Base-by-base conservation (phyloP, 2,113 vertebrate genomes). In the Brienomyrus brachyistius region DNA sequence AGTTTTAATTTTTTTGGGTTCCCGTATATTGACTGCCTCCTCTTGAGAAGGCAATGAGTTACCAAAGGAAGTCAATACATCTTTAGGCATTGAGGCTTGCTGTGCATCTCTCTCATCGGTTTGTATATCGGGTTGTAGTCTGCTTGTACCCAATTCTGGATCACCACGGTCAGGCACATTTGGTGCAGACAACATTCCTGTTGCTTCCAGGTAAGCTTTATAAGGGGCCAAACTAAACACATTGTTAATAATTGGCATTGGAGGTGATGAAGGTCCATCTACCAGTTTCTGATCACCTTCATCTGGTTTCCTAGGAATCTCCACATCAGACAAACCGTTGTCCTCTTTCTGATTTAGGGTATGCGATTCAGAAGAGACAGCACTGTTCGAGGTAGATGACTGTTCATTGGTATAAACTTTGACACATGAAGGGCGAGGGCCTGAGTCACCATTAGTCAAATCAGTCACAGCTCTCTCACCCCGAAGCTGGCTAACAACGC, bases 191-290 rank as follows among this genome's bases (percentile, higher is more conserved):
- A 94, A 82, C 80, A 92, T 82, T 59, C 91, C 91, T 17, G 94
- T 47, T 85, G 89, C 89, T 48, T 89, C 90, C 52, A 89, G 43
- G 23, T 89, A 89, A 45, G 52, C 94, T 74, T 93, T 95, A 92
- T 97, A 98, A 1, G 97, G 97, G 0, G 98, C 98, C 94, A 99
- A 93, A 92, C 98, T 99, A 92, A 99, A 99, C 52, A 99, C 98
- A 0, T 94, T 97, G 92, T 98, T 96, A 84, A 99, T 99, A 47
- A 99, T 93, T 0, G 98, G 98, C 98, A 99, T 98, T 0, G 97
- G 97, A 0, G 97, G 97, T 5, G 96, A 98, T 43, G 91, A 31
- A 0, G 94, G 0, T 1, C n/a, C 88, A 88, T 90, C 90, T 0
- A 56, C 6, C 1, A 89, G 90, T 0, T 2, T 87, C 0, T 83